phyloP scores from a whole-genome alignment of 1,140 invertebrate genomes.

The Chionoecetes opilio region DNA sequence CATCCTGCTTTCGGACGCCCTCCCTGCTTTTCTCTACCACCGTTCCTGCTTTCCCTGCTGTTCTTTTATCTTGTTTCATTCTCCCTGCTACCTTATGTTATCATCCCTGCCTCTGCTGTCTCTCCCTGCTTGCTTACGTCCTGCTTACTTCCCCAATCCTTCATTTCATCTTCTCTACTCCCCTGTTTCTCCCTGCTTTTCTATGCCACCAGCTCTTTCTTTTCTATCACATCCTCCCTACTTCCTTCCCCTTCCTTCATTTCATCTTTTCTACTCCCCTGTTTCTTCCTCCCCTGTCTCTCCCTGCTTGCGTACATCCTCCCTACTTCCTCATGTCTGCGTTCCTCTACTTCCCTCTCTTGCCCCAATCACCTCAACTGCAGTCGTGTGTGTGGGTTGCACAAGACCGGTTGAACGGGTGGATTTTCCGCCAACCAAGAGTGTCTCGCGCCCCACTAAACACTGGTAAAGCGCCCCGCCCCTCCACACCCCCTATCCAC shows the following conservation, averaged over 20 bases:
- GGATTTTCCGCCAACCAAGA: not conserved
- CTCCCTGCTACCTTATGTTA: not conserved
- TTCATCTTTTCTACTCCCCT: too few relatives aligned
- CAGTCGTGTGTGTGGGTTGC: conserved; percentile 1
- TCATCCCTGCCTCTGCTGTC: not conserved
- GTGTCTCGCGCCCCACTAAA: conserved; percentile 6
- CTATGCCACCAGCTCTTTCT: too few relatives aligned
- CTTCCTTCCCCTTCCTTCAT: too few relatives aligned
- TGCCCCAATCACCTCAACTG: not conserved
- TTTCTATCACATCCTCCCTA: too few relatives aligned
- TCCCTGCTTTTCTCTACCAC: too few relatives aligned
- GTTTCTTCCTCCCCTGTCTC: too few relatives aligned
- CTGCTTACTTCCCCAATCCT: not conserved
- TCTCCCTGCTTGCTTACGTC: not conserved
- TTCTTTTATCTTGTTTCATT: not conserved
- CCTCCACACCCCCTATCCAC: not conserved
- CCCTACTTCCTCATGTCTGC: not conserved
- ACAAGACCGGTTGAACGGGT: not conserved
- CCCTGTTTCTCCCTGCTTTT: too few relatives aligned
- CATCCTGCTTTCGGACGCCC: not conserved
- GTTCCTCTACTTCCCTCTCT: not conserved
- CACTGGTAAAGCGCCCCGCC: not conserved
- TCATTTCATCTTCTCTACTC: too few relatives aligned
- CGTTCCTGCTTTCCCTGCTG: too few relatives aligned
- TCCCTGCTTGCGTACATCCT: not conserved